These are phyloP conservation scores for Laticauda laticaudata DNA, from an alignment of 2,113 vertebrate genomes.

Conservation along the genomic window DNA sequence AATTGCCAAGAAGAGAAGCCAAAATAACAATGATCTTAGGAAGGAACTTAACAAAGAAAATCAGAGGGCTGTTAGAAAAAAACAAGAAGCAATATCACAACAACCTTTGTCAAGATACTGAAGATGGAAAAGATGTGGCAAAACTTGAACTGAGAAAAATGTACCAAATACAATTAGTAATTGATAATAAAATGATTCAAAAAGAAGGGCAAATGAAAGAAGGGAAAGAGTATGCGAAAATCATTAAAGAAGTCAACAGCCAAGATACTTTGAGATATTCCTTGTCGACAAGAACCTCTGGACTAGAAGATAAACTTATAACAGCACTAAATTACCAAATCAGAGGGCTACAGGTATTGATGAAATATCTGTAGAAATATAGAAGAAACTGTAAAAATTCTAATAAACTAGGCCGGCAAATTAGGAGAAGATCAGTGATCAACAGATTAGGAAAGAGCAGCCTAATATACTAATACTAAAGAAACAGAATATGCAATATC, in stretches of 20 bases:
- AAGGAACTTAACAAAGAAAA: neutral
- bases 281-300: neutral
- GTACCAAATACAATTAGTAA: neutral
- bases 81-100: neutral
- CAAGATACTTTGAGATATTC: neutral
- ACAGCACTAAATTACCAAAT: neutral
- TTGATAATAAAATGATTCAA: neutral
- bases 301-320: neutral
- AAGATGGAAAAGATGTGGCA: neutral
- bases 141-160: neutral
- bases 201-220: neutral
- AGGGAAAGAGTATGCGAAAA: neutral
- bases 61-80: neutral
- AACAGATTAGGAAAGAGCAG: neutral
- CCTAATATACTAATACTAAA: neutral
- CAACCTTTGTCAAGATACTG: neutral
- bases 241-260: neutral
- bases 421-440: neutral
- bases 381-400: neutral
- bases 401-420: neutral
- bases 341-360: neutral
- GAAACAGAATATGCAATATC: neutral
- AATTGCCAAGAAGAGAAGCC: neutral
- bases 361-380: neutral
- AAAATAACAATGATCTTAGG: neutral